Evolutionary conservation across 2,888 invertebrate genomes (phyloP).

Genomic region (Hedychridium roseum): DNA sequence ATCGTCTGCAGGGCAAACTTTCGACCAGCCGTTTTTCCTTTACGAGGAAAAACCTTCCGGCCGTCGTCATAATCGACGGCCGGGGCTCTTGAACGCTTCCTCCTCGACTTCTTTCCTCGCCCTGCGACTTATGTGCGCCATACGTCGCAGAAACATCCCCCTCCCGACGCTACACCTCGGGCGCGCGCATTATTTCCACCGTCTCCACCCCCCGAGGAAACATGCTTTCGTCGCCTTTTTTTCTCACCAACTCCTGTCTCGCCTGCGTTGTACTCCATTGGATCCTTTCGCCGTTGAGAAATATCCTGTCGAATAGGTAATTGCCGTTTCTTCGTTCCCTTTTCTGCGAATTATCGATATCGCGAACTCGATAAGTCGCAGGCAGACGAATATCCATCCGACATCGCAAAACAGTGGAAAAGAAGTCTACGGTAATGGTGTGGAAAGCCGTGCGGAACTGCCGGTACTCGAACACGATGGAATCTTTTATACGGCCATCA

Average conservation of each 20-base stretch:
- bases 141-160: slow-evolving; percentile 6
- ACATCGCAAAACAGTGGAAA: too few species aligned
- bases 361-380: background rate
- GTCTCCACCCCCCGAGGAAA: background rate
- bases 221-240: slow-evolving; percentile 2
- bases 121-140: slow-evolving; percentile 26
- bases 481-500: too few species aligned
- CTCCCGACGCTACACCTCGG: background rate
- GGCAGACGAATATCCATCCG: background rate
- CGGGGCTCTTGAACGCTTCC: background rate
- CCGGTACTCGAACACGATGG: too few species aligned
- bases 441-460: too few species aligned
- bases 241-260: background rate
- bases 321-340: slow-evolving; percentile 29
- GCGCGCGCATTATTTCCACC: background rate
- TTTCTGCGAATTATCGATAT: background rate
- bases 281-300: too few species aligned
- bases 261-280: too few species aligned
- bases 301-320: slow-evolving; percentile 46
- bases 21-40: background rate
- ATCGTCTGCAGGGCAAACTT: slow-evolving; percentile 19
- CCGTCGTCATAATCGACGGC: slow-evolving; percentile 24
- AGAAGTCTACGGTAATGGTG: too few species aligned
- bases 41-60: slow-evolving; percentile 13
- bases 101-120: background rate